Percentiles rank a stretch among this genome's conserved stretches.
These are phyloP conservation scores for Neodon shergylaensis DNA, from an alignment of 2,113 vertebrate genomes.

Conservation along the genomic window DNA sequence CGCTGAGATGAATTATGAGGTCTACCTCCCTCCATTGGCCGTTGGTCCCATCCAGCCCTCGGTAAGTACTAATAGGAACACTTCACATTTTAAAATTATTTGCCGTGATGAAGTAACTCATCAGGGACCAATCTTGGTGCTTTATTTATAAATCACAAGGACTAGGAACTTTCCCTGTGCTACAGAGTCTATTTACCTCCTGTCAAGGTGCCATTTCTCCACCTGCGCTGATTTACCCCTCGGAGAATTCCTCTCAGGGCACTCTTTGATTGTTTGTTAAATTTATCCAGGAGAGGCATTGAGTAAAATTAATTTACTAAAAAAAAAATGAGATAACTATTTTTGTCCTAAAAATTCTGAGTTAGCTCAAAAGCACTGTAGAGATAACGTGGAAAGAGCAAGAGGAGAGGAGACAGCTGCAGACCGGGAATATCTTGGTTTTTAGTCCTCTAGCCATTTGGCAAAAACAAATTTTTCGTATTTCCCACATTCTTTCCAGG, in stretches of 20 bases:
- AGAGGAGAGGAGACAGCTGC: background rate
- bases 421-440: background rate
- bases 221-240: background rate
- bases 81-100: constrained; percentile 34
- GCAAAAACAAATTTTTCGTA: constrained; percentile 33
- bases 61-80: background rate
- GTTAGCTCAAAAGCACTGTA: background rate
- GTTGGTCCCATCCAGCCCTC: background rate
- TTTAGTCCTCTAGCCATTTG: background rate
- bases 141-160: background rate
- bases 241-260: background rate
- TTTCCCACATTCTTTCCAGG: constrained; percentile 43
- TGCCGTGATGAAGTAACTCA: constrained; percentile 26
- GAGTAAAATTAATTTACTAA: constrained; percentile 21
- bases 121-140: background rate
- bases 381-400: background rate
- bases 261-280: background rate
- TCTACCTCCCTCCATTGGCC: background rate
- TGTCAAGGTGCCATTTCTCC: background rate
- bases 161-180: background rate
- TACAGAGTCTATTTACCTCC: background rate
- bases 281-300: background rate
- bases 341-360: constrained; percentile 4
- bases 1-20: background rate
- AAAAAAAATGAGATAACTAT: background rate